These are phyloP conservation scores for Eupeodes latifasciatus DNA, from an alignment of 2,888 invertebrate species.

Conservation along the genomic window DNA sequence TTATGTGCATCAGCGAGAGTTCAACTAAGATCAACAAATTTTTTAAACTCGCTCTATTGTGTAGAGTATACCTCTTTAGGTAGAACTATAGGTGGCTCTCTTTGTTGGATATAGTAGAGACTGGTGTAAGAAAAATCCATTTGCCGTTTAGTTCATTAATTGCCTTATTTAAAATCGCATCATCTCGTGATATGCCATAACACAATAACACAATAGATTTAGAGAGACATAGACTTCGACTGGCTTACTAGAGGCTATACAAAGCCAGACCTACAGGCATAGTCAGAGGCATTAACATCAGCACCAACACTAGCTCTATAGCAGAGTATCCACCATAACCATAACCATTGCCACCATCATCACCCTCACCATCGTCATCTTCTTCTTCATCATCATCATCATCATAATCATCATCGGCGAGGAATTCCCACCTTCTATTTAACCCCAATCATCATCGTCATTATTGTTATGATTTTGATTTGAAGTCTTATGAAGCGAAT, in stretches of 20 bases:
- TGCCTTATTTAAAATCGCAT: constrained; percentile 73
- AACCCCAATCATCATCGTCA: constrained; percentile 76
- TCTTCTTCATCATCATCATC: constrained; percentile 8
- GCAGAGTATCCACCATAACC: not conserved
- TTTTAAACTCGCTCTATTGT: constrained; percentile 34
- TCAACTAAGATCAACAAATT: constrained; percentile 63
- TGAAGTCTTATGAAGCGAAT: constrained; percentile 61
- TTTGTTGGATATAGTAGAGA: not conserved
- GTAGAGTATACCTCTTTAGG: not conserved
- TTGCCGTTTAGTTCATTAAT: constrained; percentile 66
- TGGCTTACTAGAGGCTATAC: not conserved
- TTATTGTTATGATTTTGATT: constrained; percentile 73
- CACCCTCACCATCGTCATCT: not conserved
- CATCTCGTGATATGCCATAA: constrained; percentile 75
- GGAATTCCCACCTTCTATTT: constrained; percentile 73
- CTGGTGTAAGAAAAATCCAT: constrained; percentile 38
- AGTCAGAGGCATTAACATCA: constrained; percentile 11
- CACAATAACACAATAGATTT: constrained; percentile 48
- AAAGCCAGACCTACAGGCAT: constrained; percentile 28
- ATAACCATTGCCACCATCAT: not conserved
- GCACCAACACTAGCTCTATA: constrained; percentile 13
- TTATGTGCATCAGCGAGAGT: constrained; percentile 27
- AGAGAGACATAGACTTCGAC: constrained; percentile 1
- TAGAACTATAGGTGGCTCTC: no score
- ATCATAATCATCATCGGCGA: constrained; percentile 30